A percentile compares a stretch with the other conserved stretches of the same genome.
These are phyloP conservation scores for Silurus asotus DNA, from an alignment of 2,113 vertebrate genomes.

Conservation along the genomic window DNA sequence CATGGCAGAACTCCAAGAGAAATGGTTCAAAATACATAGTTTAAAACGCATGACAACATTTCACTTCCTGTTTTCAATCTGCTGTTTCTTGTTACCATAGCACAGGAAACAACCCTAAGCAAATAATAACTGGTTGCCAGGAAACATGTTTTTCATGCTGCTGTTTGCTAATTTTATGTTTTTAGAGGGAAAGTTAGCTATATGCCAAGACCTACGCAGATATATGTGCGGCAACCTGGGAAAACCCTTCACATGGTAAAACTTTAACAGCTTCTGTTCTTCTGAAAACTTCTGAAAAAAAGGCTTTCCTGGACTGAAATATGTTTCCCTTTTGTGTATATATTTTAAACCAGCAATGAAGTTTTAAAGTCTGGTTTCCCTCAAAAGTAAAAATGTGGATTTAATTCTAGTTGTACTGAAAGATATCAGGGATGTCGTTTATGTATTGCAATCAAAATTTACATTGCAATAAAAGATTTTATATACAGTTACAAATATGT, in stretches of 20 bases:
- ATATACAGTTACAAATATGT: background rate
- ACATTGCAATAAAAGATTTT: background rate
- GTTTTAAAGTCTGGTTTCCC: background rate
- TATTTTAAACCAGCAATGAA: background rate
- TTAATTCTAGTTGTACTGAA: background rate
- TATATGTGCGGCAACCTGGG: background rate
- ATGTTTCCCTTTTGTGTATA: background rate
- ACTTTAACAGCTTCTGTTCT: background rate
- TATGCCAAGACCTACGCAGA: conserved; percentile 30
- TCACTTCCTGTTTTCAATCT: conserved; percentile 69
- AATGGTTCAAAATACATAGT: conserved; percentile 30
- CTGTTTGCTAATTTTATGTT: conserved; percentile 59
- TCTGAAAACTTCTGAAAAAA: background rate
- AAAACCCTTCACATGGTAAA: background rate
- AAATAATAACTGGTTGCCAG: conserved; percentile 66
- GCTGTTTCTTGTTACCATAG: conserved; percentile 63
- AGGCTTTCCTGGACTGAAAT: conserved; percentile 11
- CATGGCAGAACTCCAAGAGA: conserved; percentile 44
- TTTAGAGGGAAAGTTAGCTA: conserved; percentile 44
- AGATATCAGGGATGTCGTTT: background rate
- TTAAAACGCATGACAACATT: conserved; percentile 48
- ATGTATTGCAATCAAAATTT: background rate
- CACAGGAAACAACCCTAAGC: conserved; percentile 54
- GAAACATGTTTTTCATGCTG: conserved; percentile 56
- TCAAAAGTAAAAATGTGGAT: background rate